Percentiles rank a stretch among this genome's conserved stretches.
phyloP scores from a whole-genome alignment of 2,113 vertebrate species.

The Puma concolor region DNA sequence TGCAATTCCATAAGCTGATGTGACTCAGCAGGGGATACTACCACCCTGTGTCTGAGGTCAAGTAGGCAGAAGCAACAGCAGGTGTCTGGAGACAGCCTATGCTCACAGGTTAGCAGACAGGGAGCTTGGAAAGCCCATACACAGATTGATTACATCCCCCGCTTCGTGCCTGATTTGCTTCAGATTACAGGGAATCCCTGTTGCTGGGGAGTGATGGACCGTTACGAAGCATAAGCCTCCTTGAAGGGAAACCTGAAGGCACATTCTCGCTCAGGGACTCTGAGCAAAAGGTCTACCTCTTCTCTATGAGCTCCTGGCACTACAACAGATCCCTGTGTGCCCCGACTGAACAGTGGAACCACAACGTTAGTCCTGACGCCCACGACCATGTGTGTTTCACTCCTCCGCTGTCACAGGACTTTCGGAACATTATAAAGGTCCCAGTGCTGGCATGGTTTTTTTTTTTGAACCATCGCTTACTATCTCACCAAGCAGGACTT shows the following conservation, averaged over 20 bases:
- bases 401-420: slow-evolving; percentile 97
- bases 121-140: slow-evolving; percentile 98
- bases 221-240: slow-evolving; percentile 97
- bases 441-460: slow-evolving; percentile 95
- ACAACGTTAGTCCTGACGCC: slow-evolving; percentile 98
- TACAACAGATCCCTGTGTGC: slow-evolving; percentile 97
- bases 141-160: slow-evolving; percentile 98
- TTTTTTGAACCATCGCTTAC: slow-evolving; percentile 98
- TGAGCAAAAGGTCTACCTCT: slow-evolving; percentile 98
- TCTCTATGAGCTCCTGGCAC: slow-evolving; percentile 98
- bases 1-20: slow-evolving; percentile 83
- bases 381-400: slow-evolving; percentile 98
- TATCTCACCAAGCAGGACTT: slow-evolving; percentile 95
- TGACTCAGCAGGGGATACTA: slow-evolving; percentile 95
- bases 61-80: slow-evolving; percentile 95
- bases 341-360: slow-evolving; percentile 98
- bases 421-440: slow-evolving; percentile 98
- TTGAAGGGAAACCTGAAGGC: slow-evolving; percentile 97
- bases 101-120: slow-evolving; percentile 87
- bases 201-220: slow-evolving; percentile 99
- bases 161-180: slow-evolving; percentile 96
- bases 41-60: slow-evolving; percentile 96
- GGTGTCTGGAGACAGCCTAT: slow-evolving; percentile 92
- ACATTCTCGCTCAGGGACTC: slow-evolving; percentile 98
- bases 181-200: slow-evolving; percentile 96